Evolutionary conservation across 1,140 invertebrate species (phyloP), one percentile per base, ranked within the genome.

Genomic region (Atta colombica): DNA sequence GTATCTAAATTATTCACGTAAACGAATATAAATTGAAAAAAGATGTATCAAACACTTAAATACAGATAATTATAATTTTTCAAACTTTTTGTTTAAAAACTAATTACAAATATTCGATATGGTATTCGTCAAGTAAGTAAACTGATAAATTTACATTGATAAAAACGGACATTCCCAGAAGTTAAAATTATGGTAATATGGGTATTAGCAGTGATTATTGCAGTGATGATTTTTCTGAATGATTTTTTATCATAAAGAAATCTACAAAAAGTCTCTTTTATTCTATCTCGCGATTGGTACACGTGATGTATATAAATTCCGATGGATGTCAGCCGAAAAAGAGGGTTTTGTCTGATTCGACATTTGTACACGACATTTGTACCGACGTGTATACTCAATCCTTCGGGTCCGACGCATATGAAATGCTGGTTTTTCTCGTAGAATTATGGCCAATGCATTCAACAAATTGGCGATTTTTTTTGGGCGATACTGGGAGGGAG

Each of bases 391-490:
- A 60, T 39, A 55, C 25, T n/a, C 12, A 7, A 2, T 28, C 16
- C 61, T 31, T 25, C 14, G 14, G 14, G 4, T 0, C 10, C n/a
- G 1, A 5, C 77, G 39, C 8, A 90, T 84, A 89, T 66, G 61
- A 89, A 89, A 91, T 81, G 72, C 75, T 77, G 80, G 87, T 92
- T 90, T 88, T 92, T 89, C 77, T 86, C 66, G 53, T 51, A 71
- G 68, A 84, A 89, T 90, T 92, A 87, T 87, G 87, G 85, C 21
- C 68, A 58, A 69, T 71, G 88, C 89, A 92, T 91, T 90, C 91
- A 92, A 93, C 92, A 93, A 93, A 93, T 93, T 93, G 89, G 87
- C 90, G 89, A 93, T 92, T 91, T 92, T 93, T 93, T 91, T 93
- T 92, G 90, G 69, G 4, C 75, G 71, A 14, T 39, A 39, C 55